These are phyloP conservation scores for Dipodomys stephensi DNA, from an alignment of 2,113 vertebrate genomes.

Conservation along the genomic window DNA sequence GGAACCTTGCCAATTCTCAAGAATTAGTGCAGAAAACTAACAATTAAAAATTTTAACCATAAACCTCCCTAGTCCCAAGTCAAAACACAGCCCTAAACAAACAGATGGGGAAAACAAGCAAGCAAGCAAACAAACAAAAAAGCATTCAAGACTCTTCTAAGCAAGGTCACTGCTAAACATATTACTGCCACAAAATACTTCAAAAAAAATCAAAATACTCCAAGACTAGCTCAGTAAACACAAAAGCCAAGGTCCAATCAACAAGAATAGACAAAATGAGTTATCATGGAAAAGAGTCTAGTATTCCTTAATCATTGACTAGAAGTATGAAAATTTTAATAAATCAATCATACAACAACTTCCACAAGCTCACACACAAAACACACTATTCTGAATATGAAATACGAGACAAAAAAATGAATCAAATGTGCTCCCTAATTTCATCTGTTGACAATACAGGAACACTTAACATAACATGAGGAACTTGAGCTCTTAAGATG, in stretches of 20 bases:
- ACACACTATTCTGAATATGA: not conserved
- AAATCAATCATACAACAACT: not conserved
- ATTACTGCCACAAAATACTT: not conserved
- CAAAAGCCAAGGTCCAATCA: not conserved
- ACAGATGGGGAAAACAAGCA: not conserved
- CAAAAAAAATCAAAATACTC: conserved; percentile 15
- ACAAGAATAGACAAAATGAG: not conserved
- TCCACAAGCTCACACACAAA: not conserved
- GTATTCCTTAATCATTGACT: not conserved
- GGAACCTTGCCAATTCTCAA: conserved; percentile 32
- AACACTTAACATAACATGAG: conserved; percentile 12
- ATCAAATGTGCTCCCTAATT: not conserved
- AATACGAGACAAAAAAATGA: not conserved
- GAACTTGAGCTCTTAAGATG: conserved; percentile 27
- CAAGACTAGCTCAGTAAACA: not conserved
- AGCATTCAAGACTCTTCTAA: conserved; percentile 4
- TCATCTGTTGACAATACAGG: not conserved
- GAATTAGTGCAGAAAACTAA: conserved; percentile 68
- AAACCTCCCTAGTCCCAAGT: conserved; percentile 55
- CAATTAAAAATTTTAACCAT: conserved; percentile 49
- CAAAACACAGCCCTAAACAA: conserved; percentile 49
- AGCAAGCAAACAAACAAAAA: conserved; percentile 27
- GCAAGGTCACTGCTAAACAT: conserved; percentile 54
- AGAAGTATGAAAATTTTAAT: conserved; percentile 8
- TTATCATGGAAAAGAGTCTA: conserved; percentile 8